These are phyloP conservation scores for Spatulosminthurus flaviceps DNA, from an alignment of 2,888 invertebrate species.

Conservation along the genomic window DNA sequence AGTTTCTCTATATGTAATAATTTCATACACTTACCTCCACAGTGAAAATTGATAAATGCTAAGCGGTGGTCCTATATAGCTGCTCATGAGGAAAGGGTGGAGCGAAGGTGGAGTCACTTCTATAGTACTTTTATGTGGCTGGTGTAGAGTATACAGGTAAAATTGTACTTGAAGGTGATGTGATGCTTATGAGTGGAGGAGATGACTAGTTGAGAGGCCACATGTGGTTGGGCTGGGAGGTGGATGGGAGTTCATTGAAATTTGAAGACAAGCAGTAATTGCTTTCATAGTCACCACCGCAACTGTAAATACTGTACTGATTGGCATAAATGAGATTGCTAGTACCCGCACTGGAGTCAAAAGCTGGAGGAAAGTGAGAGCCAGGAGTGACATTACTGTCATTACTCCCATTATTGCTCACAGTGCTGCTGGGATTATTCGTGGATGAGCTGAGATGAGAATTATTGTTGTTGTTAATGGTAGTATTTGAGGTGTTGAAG, in stretches of 20 bases:
- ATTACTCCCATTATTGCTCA: too few species aligned
- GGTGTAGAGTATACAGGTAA: too few species aligned
- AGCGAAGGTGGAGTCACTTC: too few species aligned
- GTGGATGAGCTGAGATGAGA: background rate
- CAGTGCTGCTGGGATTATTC: too few species aligned
- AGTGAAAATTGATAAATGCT: too few species aligned
- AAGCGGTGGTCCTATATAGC: too few species aligned
- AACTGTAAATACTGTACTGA: constrained; percentile 4
- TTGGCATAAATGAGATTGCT: background rate
- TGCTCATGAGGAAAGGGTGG: too few species aligned
- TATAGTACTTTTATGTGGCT: too few species aligned
- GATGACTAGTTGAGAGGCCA: background rate
- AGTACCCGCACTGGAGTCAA: background rate
- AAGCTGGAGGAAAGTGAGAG: background rate
- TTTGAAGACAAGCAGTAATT: background rate
- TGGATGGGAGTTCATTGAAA: background rate
- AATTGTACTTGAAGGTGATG: too few species aligned
- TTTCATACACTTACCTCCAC: too few species aligned
- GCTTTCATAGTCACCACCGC: constrained; percentile 6
- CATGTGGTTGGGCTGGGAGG: background rate
- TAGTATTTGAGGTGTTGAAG: background rate
- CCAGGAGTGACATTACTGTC: background rate
- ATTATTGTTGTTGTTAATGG: background rate
- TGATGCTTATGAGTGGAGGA: background rate
- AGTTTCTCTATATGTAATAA: too few species aligned